Conservation (phyloP, 2,797 vertebrate genomes). For the Sebastes diaconus region DNA sequence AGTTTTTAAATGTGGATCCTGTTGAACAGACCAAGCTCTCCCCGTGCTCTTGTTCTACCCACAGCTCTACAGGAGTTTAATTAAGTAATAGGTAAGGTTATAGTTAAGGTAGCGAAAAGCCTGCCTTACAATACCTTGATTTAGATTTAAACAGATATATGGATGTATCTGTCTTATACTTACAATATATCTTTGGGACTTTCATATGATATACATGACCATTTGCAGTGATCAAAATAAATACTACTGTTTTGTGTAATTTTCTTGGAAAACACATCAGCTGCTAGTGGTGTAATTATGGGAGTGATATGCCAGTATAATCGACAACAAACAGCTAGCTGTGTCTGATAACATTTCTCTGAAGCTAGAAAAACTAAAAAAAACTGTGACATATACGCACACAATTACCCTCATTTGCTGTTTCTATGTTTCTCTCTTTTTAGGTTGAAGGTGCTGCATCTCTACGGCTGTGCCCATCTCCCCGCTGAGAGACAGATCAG, state of each 20-base stretch:
- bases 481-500: constrained; percentile 40
- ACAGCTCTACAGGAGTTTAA: too few species aligned
- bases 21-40: too few species aligned
- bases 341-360: background rate
- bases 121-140: background rate
- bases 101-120: too few species aligned
- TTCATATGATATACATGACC: background rate
- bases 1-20: too few species aligned
- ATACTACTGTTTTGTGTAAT: background rate
- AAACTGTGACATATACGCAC: background rate
- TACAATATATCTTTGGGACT: background rate
- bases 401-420: background rate
- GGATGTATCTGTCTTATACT: background rate
- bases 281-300: constrained; percentile 7
- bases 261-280: constrained; percentile 3
- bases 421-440: constrained; percentile 6
- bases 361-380: background rate
- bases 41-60: too few species aligned
- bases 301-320: background rate
- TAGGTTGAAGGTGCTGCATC: constrained; percentile 56
- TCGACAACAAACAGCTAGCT: background rate
- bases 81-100: too few species aligned
- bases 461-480: constrained; percentile 46
- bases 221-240: background rate
- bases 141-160: background rate